Conservation (phyloP, 2,797 vertebrate genomes). For the Threskiornis aethiopicus region DNA sequence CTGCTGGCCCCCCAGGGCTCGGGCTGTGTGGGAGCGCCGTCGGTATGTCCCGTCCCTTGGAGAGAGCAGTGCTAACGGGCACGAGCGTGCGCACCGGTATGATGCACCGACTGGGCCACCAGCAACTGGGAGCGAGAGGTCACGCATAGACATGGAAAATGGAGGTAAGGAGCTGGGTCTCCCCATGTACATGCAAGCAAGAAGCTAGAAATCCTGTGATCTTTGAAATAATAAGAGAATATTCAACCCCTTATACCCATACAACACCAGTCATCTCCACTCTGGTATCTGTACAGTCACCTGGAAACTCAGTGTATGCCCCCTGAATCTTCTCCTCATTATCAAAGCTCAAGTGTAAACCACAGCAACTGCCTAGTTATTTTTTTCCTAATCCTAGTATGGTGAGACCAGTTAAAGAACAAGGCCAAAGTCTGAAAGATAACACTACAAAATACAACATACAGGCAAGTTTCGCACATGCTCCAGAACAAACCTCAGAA, state of each 20-base stretch:
- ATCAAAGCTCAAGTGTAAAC: not conserved
- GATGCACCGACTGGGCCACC: not conserved
- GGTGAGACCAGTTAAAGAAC: not conserved
- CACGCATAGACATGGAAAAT: not conserved
- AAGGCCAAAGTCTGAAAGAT: not conserved
- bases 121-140: not conserved
- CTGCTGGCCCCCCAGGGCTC: not conserved
- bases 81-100: fast-evolving
- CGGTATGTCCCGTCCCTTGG: not conserved
- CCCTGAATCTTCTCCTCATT: not conserved
- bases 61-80: not conserved
- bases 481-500: not conserved
- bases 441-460: not conserved
- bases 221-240: not conserved
- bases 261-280: not conserved
- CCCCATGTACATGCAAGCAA: not conserved
- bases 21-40: fast-evolving
- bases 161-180: not conserved
- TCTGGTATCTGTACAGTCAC: not conserved
- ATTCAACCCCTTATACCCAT: not conserved
- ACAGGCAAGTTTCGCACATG: not conserved
- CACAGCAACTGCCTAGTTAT: not conserved
- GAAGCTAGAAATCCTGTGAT: not conserved
- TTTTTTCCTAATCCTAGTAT: not conserved
- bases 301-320: not conserved